Conservation (phyloP, 2,888 invertebrate species). For the Troglohyphantes excavatus region DNA sequence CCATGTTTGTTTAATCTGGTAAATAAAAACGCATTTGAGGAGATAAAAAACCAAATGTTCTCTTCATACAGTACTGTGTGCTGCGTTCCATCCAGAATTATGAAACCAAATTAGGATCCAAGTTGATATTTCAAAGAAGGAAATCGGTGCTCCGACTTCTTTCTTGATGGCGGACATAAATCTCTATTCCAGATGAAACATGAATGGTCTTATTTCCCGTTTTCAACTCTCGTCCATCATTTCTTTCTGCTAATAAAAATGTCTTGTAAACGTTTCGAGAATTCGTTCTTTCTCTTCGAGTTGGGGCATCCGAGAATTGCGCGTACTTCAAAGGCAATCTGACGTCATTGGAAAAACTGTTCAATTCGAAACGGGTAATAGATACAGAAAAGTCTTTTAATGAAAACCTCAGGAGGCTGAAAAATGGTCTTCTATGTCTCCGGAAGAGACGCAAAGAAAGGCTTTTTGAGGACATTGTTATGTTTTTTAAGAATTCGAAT, state of each 20-base stretch:
- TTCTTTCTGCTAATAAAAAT: slow-evolving; percentile 16
- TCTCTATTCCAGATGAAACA: slow-evolving; percentile 1
- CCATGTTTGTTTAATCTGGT: too few relatives aligned
- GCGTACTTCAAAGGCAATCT: slow-evolving; percentile 16
- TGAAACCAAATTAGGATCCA: too few relatives aligned
- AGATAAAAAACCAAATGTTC: too few relatives aligned
- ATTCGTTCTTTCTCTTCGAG: background rate
- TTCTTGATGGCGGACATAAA: slow-evolving; percentile 12
- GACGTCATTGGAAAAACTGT: background rate
- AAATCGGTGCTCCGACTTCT: background rate
- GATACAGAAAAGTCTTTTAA: too few relatives aligned
- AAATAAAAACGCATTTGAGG: too few relatives aligned
- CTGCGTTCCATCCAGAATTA: too few relatives aligned
- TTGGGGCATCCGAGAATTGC: background rate
- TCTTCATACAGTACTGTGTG: too few relatives aligned
- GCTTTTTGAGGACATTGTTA: too few relatives aligned
- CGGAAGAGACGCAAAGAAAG: too few relatives aligned
- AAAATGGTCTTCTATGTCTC: too few relatives aligned
- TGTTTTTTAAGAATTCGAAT: too few relatives aligned
- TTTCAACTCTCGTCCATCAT: slow-evolving; percentile 9
- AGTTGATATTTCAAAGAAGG: background rate
- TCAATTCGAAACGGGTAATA: background rate
- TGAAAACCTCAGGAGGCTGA: too few relatives aligned
- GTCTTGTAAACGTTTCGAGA: slow-evolving; percentile 12
- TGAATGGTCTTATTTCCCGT: slow-evolving; percentile 19